Evolutionary conservation across 2,888 invertebrate genomes (phyloP).

Genomic region (Pheosia tremula): DNA sequence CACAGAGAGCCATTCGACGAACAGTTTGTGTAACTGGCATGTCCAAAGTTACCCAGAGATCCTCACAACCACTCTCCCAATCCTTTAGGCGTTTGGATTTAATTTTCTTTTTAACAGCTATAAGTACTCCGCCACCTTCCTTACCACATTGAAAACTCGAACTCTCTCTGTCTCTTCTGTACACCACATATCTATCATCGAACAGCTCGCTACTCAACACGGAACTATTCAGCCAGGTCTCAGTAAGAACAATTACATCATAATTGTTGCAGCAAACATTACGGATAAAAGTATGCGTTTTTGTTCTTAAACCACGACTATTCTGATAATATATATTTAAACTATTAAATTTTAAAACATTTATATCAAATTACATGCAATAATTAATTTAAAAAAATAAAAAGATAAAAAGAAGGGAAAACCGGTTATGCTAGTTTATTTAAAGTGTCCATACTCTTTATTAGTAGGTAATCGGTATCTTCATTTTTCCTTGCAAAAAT

Average conservation of each 20-base stretch:
- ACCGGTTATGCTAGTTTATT: conserved; percentile 6
- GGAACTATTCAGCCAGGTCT: conserved; percentile 15
- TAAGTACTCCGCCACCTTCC: conserved; percentile 14
- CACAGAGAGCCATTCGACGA: conserved; percentile 5
- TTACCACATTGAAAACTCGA: conserved; percentile 8
- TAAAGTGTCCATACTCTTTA: conserved; percentile 2
- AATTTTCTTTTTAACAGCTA: conserved; percentile 10
- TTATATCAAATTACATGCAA: not conserved
- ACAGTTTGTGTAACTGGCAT: not conserved
- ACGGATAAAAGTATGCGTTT: conserved; percentile 11
- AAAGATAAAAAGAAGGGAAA: not conserved
- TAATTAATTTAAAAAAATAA: not conserved
- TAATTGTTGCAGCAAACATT: conserved; percentile 12
- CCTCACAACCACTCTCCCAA: conserved; percentile 20
- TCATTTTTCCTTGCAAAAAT: conserved; percentile 2
- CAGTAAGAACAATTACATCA: conserved; percentile 13
- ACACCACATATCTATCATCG: conserved; percentile 12
- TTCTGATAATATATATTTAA: conserved; percentile 18
- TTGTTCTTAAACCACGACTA: conserved; percentile 16
- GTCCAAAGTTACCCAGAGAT: conserved; percentile 18
- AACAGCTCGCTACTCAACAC: conserved; percentile 16
- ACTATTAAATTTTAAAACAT: conserved; percentile 7
- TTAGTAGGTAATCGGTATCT: not conserved
- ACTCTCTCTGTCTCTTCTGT: conserved; percentile 13
- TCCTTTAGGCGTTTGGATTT: conserved; percentile 9